These are phyloP conservation scores for Eueides isabella DNA, from an alignment of 1,140 invertebrate genomes.

Conservation along the genomic window DNA sequence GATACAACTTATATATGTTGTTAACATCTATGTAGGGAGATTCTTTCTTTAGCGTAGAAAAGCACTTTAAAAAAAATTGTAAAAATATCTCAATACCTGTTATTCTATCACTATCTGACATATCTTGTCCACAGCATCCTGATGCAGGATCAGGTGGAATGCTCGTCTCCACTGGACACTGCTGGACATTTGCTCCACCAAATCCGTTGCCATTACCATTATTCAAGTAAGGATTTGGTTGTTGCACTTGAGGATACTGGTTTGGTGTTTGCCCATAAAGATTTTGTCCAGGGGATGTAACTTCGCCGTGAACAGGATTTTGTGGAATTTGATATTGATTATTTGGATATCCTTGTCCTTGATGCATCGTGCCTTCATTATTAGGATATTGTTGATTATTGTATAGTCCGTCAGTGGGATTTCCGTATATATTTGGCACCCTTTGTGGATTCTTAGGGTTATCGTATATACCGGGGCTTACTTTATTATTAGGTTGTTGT, in stretches of 20 bases:
- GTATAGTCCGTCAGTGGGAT: neutral
- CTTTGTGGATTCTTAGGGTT: conserved; percentile 3
- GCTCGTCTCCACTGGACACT: conserved; percentile 38
- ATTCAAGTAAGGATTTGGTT: conserved; percentile 17
- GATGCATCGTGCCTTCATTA: conserved; percentile 12
- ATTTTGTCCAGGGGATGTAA: neutral
- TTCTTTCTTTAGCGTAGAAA: no score
- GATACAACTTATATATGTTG: no score
- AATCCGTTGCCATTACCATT: conserved; percentile 22
- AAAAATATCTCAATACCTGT: conserved; percentile 38
- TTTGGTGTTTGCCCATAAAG: conserved; percentile 15
- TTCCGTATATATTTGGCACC: neutral
- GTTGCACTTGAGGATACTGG: conserved; percentile 8
- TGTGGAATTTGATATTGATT: conserved; percentile 15
- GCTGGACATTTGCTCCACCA: conserved; percentile 11
- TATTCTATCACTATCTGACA: conserved; percentile 47
- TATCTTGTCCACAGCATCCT: conserved; percentile 66
- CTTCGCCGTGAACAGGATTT: neutral
- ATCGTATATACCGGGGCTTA: conserved; percentile 5
- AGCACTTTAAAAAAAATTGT: no score
- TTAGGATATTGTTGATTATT: conserved; percentile 11
- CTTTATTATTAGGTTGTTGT: conserved; percentile 9
- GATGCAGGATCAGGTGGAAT: conserved; percentile 56
- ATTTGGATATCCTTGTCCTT: conserved; percentile 18
- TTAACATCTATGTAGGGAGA: no score